Conservation (phyloP, 2,113 vertebrate species). For the Ailuropoda melanoleuca region DNA sequence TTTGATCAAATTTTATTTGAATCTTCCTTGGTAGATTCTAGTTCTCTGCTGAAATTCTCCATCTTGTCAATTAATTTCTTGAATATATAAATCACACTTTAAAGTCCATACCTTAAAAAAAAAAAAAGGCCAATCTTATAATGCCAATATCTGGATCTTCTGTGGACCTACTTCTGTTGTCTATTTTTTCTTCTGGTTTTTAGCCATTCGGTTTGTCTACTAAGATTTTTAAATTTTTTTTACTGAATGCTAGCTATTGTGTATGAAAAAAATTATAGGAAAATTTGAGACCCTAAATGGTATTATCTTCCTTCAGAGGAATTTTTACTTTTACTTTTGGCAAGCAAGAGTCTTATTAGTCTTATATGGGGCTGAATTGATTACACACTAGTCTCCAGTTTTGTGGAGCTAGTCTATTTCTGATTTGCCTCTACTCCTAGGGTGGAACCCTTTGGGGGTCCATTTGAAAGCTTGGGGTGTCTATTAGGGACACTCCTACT, state of each 20-base stretch:
- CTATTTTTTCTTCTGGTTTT: conserved; percentile 22
- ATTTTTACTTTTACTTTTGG: conserved; percentile 28
- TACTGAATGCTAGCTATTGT: background rate
- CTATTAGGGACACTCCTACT: background rate
- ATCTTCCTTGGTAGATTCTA: background rate
- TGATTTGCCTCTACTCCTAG: background rate
- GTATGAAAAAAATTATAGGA: background rate
- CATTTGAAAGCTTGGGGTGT: background rate
- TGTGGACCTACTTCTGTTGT: background rate
- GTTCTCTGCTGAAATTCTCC: conserved; percentile 1
- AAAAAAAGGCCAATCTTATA: background rate
- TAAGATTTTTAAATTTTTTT: background rate
- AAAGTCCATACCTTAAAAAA: background rate
- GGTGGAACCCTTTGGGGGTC: background rate
- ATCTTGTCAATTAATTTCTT: background rate
- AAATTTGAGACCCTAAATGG: background rate
- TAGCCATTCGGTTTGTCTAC: background rate
- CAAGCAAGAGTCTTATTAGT: background rate
- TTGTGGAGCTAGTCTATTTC: background rate
- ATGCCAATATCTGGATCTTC: background rate
- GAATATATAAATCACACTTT: background rate
- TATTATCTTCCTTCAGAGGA: background rate
- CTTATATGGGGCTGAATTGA: background rate
- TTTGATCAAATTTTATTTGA: background rate
- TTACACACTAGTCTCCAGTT: background rate